phyloP scores from a whole-genome alignment of 2,797 vertebrate genomes.

The Cyprinodon diabolis region DNA sequence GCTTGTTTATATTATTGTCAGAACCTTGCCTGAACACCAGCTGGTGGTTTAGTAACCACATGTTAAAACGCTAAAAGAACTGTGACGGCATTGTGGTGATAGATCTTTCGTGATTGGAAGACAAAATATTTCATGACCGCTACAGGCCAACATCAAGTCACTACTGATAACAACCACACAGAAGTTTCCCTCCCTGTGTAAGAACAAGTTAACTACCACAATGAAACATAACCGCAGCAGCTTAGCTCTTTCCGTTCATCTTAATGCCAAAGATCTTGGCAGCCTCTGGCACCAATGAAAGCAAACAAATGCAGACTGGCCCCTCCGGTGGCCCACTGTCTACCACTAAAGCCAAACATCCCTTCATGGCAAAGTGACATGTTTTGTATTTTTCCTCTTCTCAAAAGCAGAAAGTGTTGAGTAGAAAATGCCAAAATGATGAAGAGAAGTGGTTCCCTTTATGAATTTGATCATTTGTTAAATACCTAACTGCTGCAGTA shows the following conservation, averaged over 20 bases:
- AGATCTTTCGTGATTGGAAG: no score
- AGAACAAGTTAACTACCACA: constrained; percentile 3
- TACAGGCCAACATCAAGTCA: not conserved
- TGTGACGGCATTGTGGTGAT: not conserved
- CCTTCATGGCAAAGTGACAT: constrained; percentile 18
- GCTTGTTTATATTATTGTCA: no score
- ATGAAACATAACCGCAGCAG: constrained; percentile 8
- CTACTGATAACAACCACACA: not conserved
- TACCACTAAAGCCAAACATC: constrained; percentile 43
- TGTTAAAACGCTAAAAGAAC: no score
- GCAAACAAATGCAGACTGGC: constrained; percentile 36
- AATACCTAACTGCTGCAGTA: not conserved
- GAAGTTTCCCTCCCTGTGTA: not conserved
- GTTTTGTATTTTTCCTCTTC: constrained; percentile 3
- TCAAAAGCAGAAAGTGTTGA: constrained; percentile 22
- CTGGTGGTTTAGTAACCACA: no score
- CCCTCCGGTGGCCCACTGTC: constrained; percentile 43
- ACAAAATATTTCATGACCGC: not conserved
- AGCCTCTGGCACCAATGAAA: constrained; percentile 12
- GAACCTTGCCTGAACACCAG: no score
- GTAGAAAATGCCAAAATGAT: constrained; percentile 26
- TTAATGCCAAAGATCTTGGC: constrained; percentile 23
- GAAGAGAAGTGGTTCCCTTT: not conserved
- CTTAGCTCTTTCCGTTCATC: constrained; percentile 37
- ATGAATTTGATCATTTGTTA: not conserved